Base-by-base conservation (phyloP, 1,140 invertebrate species). In the Metaphire vulgaris region DNA sequence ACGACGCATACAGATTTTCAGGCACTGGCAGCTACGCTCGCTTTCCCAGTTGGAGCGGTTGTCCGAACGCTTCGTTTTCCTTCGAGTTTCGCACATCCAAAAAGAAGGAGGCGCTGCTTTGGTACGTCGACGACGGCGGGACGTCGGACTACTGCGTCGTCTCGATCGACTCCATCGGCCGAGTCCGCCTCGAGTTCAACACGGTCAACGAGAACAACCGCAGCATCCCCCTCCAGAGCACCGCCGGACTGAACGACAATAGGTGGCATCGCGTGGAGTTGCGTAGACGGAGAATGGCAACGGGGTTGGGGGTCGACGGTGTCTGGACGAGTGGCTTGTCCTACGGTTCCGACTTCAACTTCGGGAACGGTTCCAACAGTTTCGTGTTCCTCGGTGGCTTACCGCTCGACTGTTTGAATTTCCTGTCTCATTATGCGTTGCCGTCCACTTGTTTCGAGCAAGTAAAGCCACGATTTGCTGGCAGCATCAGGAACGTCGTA, bases 81-180 rank as follows among this genome's bases (percentile, higher is more conserved):
- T 85, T 85, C 73, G 83, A 84, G 30, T 85, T 85, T 79, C 81
- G 80, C 68, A 84, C 83, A 1, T 75, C 64, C 2, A 34, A 72
- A n/a, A 29, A 71, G 34, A 15, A 29, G 0, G 73, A 81, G 1
- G 81, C 78, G 0, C 33, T 84, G 28, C 76, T 85, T 28, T 79
- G 83, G 82, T 85, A 84, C 79, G 82, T 81, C 2, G 84, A 85
- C 69, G 83, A 85, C 76, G 81, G 80, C 31, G 82, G 84, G 6
- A 76, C 69, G 0, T 81, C 81, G 69, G 83, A 84, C 76, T 85
- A 81, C 76, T 78, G 84, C 30, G 77, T 80, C 76, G 70, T 70
- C 77, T 76, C 74, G 1, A 31, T 83, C 41, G 72, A 75, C 12
- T 71, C 66, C 33, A 30, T 2, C 30, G 28, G n/a, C 33, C 41